Base-by-base conservation (phyloP, 2,888 invertebrate species). In the Meteorus colon region DNA sequence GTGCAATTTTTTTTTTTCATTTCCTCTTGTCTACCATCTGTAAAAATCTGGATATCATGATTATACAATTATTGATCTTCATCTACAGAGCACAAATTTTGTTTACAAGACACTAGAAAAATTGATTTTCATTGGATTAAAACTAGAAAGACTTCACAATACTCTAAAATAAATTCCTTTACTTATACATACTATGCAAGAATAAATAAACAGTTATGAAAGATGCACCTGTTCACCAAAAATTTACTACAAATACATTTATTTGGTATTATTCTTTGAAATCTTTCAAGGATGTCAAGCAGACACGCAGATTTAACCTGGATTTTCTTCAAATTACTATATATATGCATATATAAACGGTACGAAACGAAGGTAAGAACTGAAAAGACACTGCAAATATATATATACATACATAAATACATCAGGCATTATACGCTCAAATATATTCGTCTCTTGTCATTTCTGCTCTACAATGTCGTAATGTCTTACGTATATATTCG, bases 401-500 rank as follows among this genome's bases (percentile, higher is more conserved):
- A 24, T 24, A 34, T 34, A 34, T 34, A 45, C 12, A 45, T 10
- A 10, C 5, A 45, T 10, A 45, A n/a, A 48, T 48, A 48, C 16
- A 16, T 48, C 48, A 48, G 48, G 78, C 76, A 65, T 76, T n/a
- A n/a, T 34, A 29, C n/a, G 4, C 62, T 77, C 80, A 81, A 81
- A 80, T 79, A 79, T 74, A 76, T 79, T 78, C 70, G 73, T 76
- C 75, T 78, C 81, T 80, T 81, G 79, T 77, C 81, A 79, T 80
- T 81, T 83, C 79, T 82, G 84, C 84, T 84, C 86, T 74, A 82
- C 85, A 87, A 87, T 88, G 85, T 87, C 87, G 87, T 84, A 88
- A 87, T 84, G 86, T 85, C 86, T 86, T 87, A 84, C 82, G 84
- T 77, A 75, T 82, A 83, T 76, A 74, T 81, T 69, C 76, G 79